Percentiles rank a stretch among this genome's conserved stretches.
These are phyloP conservation scores for Sander lucioperca DNA, from an alignment of 2,113 vertebrate species.

Conservation along the genomic window DNA sequence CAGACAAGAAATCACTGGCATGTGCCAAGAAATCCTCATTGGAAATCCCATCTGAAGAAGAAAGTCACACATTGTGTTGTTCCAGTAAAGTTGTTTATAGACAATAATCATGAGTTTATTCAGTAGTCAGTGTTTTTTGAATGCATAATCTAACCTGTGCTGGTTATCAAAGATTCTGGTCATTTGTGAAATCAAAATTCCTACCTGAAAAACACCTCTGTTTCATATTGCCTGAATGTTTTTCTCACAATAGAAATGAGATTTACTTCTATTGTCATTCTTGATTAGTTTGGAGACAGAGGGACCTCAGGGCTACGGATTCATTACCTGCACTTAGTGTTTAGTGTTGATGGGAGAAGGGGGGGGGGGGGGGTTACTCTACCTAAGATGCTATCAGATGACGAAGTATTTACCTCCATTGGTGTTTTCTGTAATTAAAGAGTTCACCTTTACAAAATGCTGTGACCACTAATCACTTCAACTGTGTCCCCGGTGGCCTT, in stretches of 20 bases:
- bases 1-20: constrained; percentile 25
- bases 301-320: constrained; percentile 55
- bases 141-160: background rate
- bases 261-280: constrained; percentile 64
- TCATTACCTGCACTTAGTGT: constrained; percentile 56
- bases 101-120: background rate
- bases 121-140: background rate
- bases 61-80: background rate
- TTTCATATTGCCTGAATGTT: constrained; percentile 13
- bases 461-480: constrained; percentile 75
- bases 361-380: background rate
- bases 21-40: background rate
- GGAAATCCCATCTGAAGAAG: constrained; percentile 14
- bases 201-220: background rate
- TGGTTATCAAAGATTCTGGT: background rate
- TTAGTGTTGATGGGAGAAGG: constrained; percentile 44
- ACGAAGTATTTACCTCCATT: constrained; percentile 73
- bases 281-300: constrained; percentile 57
- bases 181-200: background rate
- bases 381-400: constrained; percentile 81
- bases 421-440: constrained; percentile 82
- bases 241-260: constrained; percentile 37
- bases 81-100: background rate
- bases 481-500: constrained; percentile 57
- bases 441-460: constrained; percentile 69